phyloP scores from a whole-genome alignment of 2,113 vertebrate species.

The Antigone vipio region DNA sequence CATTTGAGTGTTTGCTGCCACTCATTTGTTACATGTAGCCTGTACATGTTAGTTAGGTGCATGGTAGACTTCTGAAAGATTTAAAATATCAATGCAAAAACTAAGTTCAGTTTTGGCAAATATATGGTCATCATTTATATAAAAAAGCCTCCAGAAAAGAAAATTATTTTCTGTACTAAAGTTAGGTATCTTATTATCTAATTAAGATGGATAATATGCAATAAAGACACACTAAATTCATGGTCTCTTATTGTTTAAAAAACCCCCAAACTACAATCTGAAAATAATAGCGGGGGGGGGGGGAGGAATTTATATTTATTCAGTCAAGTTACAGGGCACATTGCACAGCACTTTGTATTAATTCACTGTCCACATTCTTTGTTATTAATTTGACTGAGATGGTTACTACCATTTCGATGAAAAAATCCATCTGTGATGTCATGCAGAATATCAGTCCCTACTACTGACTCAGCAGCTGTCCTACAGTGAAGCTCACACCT shows the following conservation, averaged over 20 bases:
- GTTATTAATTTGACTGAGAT: not conserved
- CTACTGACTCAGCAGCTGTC: not conserved
- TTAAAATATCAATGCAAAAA: not conserved
- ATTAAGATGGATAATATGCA: not conserved
- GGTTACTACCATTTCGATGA: not conserved
- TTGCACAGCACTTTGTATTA: not conserved
- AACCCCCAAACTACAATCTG: not conserved
- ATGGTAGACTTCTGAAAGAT: not conserved
- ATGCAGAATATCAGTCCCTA: not conserved
- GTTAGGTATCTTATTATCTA: not conserved
- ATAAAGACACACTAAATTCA: not conserved
- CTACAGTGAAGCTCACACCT: not conserved
- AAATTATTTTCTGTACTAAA: not conserved
- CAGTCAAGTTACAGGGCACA: not conserved
- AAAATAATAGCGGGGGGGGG: not conserved
- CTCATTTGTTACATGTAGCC: not conserved
- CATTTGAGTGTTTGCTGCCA: not conserved
- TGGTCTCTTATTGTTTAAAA: not conserved
- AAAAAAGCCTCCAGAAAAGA: not conserved
- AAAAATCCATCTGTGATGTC: not conserved
- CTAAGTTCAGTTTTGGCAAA: not conserved
- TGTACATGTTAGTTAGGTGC: not conserved
- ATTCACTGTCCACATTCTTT: not conserved
- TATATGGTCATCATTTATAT: not conserved
- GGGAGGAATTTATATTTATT: not conserved